Evolutionary conservation across 2,888 invertebrate genomes (phyloP).

Genomic region (Agonopterix alstromeriana): DNA sequence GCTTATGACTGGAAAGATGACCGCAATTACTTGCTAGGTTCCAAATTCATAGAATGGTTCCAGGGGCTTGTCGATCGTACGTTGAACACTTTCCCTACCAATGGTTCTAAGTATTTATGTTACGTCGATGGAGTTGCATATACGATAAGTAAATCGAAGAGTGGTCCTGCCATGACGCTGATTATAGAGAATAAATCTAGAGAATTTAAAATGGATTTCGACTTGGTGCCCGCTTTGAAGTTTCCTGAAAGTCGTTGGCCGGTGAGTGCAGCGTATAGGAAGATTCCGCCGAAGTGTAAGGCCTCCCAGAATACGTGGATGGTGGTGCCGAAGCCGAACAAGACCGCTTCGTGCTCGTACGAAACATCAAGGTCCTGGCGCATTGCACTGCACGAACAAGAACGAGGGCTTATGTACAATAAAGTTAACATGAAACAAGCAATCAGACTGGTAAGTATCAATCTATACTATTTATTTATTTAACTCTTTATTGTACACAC

Average conservation of each 20-base stretch:
- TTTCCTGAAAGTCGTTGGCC: conserved; percentile 64
- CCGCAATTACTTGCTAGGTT: conserved; percentile 49
- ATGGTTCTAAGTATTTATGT: conserved; percentile 9
- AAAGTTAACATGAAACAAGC: conserved; percentile 48
- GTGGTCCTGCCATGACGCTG: conserved; percentile 76
- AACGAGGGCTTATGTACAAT: conserved; percentile 57
- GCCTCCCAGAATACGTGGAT: conserved; percentile 46
- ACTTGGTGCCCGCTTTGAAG: conserved; percentile 71
- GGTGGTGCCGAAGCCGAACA: conserved; percentile 66
- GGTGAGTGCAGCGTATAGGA: conserved; percentile 20
- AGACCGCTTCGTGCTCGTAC: conserved; percentile 15
- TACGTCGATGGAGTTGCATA: conserved; percentile 53
- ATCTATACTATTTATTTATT: too few relatives aligned
- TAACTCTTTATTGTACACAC: too few relatives aligned
- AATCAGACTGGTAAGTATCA: conserved; percentile 50
- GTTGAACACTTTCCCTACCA: conserved; percentile 35
- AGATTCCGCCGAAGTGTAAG: conserved; percentile 29
- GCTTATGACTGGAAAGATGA: conserved; percentile 55
- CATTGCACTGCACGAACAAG: conserved; percentile 70
- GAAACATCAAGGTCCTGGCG: conserved; percentile 63
- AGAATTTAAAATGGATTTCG: conserved; percentile 57
- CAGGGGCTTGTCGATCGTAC: conserved; percentile 61
- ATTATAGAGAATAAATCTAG: conserved; percentile 32
- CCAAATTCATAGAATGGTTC: conserved; percentile 72
- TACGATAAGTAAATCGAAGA: conserved; percentile 29